Percentiles rank a stretch among this genome's conserved stretches.
These are phyloP conservation scores for Adelosebastes latens DNA, from an alignment of 2,797 vertebrate species.

Conservation along the genomic window DNA sequence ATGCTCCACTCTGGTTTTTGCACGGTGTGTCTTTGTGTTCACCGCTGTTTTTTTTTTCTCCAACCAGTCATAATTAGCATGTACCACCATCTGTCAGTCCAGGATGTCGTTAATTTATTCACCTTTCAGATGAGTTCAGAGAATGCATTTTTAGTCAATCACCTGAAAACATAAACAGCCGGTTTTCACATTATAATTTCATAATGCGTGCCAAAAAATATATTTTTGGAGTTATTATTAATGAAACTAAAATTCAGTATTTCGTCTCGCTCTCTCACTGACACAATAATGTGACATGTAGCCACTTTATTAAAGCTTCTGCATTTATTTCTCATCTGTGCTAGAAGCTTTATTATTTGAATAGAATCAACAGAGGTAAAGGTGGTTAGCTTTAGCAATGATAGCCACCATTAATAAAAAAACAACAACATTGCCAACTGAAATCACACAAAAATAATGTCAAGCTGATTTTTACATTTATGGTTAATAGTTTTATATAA, in stretches of 20 bases:
- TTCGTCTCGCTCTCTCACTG: background rate
- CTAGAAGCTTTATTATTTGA: background rate
- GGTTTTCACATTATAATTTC: background rate
- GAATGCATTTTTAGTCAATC: background rate
- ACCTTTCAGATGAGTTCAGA: constrained; percentile 17
- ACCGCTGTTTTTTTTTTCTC: background rate
- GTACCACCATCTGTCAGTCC: constrained; percentile 20
- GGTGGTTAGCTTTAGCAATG: background rate
- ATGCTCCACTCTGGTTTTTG: background rate
- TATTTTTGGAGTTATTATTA: background rate
- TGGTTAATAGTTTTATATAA: background rate
- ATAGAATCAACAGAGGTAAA: background rate
- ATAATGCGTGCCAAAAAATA: background rate
- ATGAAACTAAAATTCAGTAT: background rate
- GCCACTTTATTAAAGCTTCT: constrained; percentile 9
- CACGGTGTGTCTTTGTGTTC: background rate
- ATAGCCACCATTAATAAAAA: background rate
- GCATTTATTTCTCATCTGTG: background rate
- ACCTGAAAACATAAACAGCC: background rate
- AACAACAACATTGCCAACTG: background rate
- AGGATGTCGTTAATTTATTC: constrained; percentile 12
- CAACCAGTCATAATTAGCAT: constrained; percentile 32
- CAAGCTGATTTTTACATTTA: background rate
- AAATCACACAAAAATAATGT: background rate
- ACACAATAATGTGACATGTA: background rate